Base-by-base conservation (phyloP, 2,113 vertebrate genomes). In the Chaetops frenatus region DNA sequence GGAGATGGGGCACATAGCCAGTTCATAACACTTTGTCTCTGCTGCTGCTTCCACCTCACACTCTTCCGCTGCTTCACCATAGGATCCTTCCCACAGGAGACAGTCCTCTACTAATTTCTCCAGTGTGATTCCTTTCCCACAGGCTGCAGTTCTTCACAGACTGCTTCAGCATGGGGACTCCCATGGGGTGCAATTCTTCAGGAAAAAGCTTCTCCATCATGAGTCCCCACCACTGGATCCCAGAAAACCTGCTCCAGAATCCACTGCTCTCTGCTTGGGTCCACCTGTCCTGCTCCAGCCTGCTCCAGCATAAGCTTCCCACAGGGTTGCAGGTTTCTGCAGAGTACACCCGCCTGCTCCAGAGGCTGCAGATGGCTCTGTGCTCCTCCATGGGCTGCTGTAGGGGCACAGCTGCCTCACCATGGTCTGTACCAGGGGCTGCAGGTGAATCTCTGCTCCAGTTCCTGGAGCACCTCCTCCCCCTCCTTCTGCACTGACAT, bases 151-250 rank as follows among this genome's bases (percentile, higher is more conserved):
- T 47, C 60, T 27, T 48, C 40, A 27, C 21, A 40, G 54, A 69
- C 25, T 31, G 17, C 21, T 61, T 53, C 61, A 76, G 17, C 4
- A 4, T 13, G 7, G 10, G 17, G n/a, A 47, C 25, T 35, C 1
- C 11, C 11, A 27, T 10, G 10, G 0, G 0, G 9, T 23, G 8
- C 35, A 61, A 17, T 42, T 29, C 25, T 33, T 35, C 47, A 61
- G 21, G 40, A 47, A 82, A 51, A 42, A 5, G 18, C 38, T 24
- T 24, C 18, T 47, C 33, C 15, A 66, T 12, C 11, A 13, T 27
- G 22, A 11, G 16, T 31, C 1, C 6, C 23, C 9, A 42, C 14
- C 40, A 28, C 1, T 6, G 36, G 25, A 23, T 57, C 25, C 58
- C 25, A 62, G 66, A 62, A 79, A 84, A 56, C 9, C 15, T 73